Evolutionary conservation across 2,113 vertebrate genomes (phyloP).

Genomic region (Lynx canadensis): DNA sequence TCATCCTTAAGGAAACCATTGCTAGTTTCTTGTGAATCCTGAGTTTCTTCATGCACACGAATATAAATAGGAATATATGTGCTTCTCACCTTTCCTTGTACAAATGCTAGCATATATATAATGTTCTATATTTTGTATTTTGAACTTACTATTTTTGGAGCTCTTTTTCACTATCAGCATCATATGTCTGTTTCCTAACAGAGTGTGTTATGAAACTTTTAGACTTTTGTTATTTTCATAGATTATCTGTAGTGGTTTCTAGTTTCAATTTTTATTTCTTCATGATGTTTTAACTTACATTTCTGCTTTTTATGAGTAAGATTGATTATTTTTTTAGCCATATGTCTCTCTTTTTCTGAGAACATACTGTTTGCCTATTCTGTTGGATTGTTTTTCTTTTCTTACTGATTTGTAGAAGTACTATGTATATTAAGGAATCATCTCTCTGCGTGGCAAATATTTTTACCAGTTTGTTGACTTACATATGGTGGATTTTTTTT

Average conservation of each 20-base stretch:
- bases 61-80: neutral
- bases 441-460: neutral
- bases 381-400: neutral
- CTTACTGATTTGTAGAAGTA: neutral
- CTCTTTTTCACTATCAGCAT: neutral
- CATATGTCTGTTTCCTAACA: neutral
- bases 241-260: neutral
- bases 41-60: neutral
- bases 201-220: neutral
- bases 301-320: constrained; percentile 2
- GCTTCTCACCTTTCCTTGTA: neutral
- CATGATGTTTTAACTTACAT: neutral
- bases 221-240: neutral
- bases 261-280: constrained; percentile 17
- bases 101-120: neutral
- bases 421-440: neutral
- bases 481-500: neutral
- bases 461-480: neutral
- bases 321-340: neutral
- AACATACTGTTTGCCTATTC: neutral
- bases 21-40: neutral
- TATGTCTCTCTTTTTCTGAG: neutral
- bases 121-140: neutral
- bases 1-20: neutral
- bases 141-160: neutral